Percentiles rank a stretch among this genome's conserved stretches.
These are phyloP conservation scores for Drosophila nigrodunni DNA, from an alignment of 1,140 invertebrate species.

Conservation along the genomic window DNA sequence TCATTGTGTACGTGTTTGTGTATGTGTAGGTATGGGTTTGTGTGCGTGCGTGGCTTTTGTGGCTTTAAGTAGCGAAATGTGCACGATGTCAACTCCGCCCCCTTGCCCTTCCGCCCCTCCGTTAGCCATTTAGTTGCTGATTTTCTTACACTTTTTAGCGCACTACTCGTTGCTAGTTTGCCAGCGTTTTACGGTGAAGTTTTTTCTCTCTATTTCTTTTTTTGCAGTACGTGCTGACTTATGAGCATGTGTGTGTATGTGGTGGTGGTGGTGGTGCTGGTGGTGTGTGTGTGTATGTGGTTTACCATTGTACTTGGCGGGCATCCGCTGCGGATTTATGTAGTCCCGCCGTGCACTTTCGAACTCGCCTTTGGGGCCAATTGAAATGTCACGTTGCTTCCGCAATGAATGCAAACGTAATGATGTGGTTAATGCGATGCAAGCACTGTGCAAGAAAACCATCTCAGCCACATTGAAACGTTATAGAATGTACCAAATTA, in stretches of 20 bases:
- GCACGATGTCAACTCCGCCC: constrained; percentile 3
- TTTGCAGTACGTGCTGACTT: constrained; percentile 57
- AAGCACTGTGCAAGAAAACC: constrained; percentile 31
- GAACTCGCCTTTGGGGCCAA: constrained; percentile 63
- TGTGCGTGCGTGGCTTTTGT: constrained; percentile 72
- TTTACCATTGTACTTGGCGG: constrained; percentile 44
- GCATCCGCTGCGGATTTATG: constrained; percentile 67
- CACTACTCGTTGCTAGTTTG: constrained; percentile 55
- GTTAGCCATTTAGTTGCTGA: constrained; percentile 64
- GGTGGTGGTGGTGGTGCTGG: constrained; percentile 23
- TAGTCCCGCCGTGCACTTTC: constrained; percentile 57
- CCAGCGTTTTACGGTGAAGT: constrained; percentile 61
- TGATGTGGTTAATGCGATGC: constrained; percentile 68
- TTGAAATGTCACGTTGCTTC: constrained; percentile 75
- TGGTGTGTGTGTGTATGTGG: constrained; percentile 20
- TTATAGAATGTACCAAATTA: constrained; percentile 3
- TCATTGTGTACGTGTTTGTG: constrained; percentile 40
- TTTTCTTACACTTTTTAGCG: constrained; percentile 78
- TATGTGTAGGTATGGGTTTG: constrained; percentile 10
- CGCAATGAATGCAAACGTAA: constrained; percentile 74
- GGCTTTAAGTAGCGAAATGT: constrained; percentile 81
- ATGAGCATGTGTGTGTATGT: constrained; percentile 31
- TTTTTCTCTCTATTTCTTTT: constrained; percentile 8
- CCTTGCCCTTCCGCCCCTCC: not conserved
- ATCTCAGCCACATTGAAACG: constrained; percentile 6